Evolutionary conservation across 2,888 invertebrate genomes (phyloP).

Genomic region (Drosophila fulvimacula): DNA sequence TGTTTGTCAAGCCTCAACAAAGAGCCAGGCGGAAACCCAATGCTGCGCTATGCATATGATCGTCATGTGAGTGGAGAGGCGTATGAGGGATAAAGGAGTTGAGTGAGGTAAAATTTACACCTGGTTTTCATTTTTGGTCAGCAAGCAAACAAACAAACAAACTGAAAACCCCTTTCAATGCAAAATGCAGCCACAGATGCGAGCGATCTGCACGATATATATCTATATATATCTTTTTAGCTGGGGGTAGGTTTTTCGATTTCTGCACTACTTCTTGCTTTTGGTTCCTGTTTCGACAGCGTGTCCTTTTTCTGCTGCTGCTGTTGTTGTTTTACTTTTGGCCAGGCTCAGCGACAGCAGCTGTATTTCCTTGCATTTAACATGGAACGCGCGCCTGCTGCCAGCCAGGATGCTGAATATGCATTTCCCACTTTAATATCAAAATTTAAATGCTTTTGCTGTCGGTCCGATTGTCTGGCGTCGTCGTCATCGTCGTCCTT

Average conservation of each 20-base stretch:
- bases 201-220: slow-evolving; percentile 38
- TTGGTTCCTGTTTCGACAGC: slow-evolving; percentile 54
- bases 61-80: not conserved
- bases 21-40: slow-evolving; percentile 10
- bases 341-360: slow-evolving; percentile 66
- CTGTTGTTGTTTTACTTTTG: slow-evolving; percentile 4
- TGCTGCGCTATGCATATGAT: slow-evolving; percentile 24
- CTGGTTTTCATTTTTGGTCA: slow-evolving; percentile 75
- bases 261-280: slow-evolving; percentile 45
- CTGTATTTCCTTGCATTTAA: slow-evolving; percentile 65
- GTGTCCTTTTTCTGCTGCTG: slow-evolving; percentile 50
- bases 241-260: slow-evolving; percentile 51
- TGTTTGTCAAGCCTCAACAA: slow-evolving; percentile 44
- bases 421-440: slow-evolving; percentile 81
- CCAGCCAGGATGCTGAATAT: slow-evolving; percentile 81
- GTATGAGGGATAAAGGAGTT: slow-evolving; percentile 18
- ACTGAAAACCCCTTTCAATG: slow-evolving; percentile 61
- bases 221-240: not conserved
- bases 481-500: not conserved
- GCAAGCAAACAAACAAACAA: slow-evolving; percentile 44
- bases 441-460: slow-evolving; percentile 74
- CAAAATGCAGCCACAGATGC: slow-evolving; percentile 73
- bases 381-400: slow-evolving; percentile 73
- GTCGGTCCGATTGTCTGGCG: slow-evolving; percentile 21
- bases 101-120: slow-evolving; percentile 72